phyloP scores from a whole-genome alignment of 2,113 vertebrate genomes.

The Indicator maculatus region DNA sequence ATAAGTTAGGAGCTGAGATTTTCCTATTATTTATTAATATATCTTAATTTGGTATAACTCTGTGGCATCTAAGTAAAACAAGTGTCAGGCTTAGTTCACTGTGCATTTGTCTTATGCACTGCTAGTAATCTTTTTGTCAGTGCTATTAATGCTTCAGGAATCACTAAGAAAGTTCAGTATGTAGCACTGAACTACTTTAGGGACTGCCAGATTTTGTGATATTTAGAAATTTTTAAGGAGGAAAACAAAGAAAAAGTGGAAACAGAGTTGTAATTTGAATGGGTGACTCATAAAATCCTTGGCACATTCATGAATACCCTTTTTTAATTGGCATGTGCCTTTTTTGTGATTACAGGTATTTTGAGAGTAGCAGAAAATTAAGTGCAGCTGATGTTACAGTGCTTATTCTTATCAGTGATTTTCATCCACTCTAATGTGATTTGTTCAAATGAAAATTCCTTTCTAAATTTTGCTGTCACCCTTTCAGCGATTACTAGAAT shows the following conservation, averaged over 20 bases:
- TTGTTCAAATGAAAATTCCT: neutral
- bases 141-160: neutral
- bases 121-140: neutral
- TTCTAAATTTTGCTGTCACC: neutral
- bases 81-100: neutral
- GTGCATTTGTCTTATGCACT: neutral
- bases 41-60: neutral
- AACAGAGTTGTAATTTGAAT: neutral
- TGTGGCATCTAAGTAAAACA: neutral
- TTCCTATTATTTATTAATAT: neutral
- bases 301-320: neutral
- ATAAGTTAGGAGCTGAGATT: neutral
- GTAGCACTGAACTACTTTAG: neutral
- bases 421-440: neutral
- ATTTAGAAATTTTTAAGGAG: neutral
- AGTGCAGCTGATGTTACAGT: neutral
- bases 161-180: neutral
- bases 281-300: neutral
- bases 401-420: neutral
- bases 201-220: neutral
- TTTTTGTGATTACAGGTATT: neutral
- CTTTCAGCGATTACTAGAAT: neutral
- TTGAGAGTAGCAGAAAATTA: neutral
- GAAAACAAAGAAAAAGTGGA: neutral
- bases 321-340: neutral